A percentile compares a stretch with the other conserved stretches of the same genome.
Conservation (phyloP, 92 coral and sea anemone species). For the Anthopleura xanthogrammica region DNA sequence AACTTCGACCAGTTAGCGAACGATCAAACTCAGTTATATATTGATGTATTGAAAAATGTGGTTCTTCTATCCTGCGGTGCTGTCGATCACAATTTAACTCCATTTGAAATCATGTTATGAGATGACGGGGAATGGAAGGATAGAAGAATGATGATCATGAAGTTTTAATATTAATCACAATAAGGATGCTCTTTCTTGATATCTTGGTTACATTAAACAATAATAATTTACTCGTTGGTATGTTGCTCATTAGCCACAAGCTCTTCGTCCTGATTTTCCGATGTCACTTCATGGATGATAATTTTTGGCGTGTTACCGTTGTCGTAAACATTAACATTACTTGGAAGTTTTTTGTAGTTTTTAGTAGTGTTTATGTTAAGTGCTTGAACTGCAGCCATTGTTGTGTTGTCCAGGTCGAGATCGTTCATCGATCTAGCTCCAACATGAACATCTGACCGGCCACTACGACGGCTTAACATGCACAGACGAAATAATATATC, state of each 20-base stretch:
- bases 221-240: neutral
- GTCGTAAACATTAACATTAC: conserved; percentile 34
- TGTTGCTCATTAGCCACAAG: neutral
- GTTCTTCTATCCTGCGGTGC: neutral
- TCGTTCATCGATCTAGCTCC: conserved; percentile 23
- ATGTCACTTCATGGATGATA: conserved; percentile 65
- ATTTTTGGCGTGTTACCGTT: conserved; percentile 69
- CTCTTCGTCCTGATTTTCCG: conserved; percentile 46
- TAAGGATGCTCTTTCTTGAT: neutral
- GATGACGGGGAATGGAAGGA: neutral
- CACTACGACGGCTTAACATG: conserved; percentile 19
- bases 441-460: conserved; percentile 17
- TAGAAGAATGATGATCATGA: neutral
- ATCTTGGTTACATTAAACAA: neutral
- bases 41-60: neutral
- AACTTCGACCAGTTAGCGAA: neutral
- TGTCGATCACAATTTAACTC: neutral
- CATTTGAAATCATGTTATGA: neutral
- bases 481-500: conserved; percentile 67
- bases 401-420: conserved; percentile 38
- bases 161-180: neutral
- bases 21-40: neutral
- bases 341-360: conserved; percentile 23
- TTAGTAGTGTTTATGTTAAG: conserved; percentile 10
- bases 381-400: conserved; percentile 4